Percentiles rank a stretch among this genome's conserved stretches.
phyloP scores from a whole-genome alignment of 2,888 invertebrate species.

The Amphimallon solstitiale region DNA sequence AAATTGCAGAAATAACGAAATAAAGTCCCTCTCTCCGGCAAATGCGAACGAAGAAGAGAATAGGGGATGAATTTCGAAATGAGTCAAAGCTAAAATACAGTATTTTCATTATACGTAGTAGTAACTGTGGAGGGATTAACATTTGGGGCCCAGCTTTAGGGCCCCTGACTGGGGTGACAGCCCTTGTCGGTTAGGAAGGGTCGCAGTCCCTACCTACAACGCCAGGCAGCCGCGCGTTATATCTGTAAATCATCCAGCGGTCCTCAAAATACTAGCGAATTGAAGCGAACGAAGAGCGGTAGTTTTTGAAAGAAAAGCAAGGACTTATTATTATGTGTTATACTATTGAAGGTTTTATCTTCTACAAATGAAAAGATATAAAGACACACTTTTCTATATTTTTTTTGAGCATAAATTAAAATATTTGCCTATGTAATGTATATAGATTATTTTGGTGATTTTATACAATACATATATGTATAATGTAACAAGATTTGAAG shows the following conservation, averaged over 20 bases:
- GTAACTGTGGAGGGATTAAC: slow-evolving; percentile 42
- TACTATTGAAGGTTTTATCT: background rate
- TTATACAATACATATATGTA: no score
- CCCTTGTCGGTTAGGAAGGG: slow-evolving; percentile 42
- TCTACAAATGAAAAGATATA: background rate
- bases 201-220: slow-evolving; percentile 39
- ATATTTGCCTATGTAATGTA: background rate
- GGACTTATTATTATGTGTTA: no score
- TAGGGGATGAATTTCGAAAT: slow-evolving; percentile 40
- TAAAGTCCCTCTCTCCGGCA: slow-evolving; percentile 30
- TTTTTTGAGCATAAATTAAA: no score
- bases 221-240: slow-evolving; percentile 37
- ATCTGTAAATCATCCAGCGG: slow-evolving; percentile 39
- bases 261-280: slow-evolving; percentile 28
- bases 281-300: background rate
- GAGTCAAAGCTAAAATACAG: slow-evolving; percentile 46
- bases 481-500: no score
- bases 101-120: slow-evolving; percentile 41
- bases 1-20: slow-evolving; percentile 39
- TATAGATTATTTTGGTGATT: no score
- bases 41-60: slow-evolving; percentile 31
- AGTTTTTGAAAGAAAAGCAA: no score
- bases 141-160: slow-evolving; percentile 45
- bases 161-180: slow-evolving; percentile 46
- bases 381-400: no score